Percentiles rank a stretch among this genome's conserved stretches.
phyloP scores from a whole-genome alignment of 2,888 invertebrate genomes.

The Nymphalis polychloros region DNA sequence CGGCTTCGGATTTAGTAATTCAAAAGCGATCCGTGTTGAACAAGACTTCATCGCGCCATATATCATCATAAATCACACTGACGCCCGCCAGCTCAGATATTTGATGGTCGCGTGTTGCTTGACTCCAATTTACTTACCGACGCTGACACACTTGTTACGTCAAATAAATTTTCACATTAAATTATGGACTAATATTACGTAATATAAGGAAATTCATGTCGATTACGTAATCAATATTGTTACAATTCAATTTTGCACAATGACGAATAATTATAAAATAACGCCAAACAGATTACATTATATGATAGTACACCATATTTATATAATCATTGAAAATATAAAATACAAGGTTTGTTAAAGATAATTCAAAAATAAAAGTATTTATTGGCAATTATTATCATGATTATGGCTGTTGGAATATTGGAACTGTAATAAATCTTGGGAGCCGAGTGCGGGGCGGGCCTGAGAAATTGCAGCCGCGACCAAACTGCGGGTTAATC shows the following conservation, averaged over 20 bases:
- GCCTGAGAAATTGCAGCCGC: constrained; percentile 67
- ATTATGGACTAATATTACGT: background rate
- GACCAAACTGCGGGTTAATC: constrained; percentile 64
- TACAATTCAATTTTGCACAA: too few species aligned
- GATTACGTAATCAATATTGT: too few species aligned
- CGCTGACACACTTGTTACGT: background rate
- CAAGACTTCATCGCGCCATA: constrained; percentile 55
- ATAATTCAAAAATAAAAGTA: background rate
- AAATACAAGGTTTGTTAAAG: background rate
- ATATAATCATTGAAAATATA: background rate
- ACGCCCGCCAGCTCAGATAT: constrained; percentile 34
- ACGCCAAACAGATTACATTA: too few species aligned
- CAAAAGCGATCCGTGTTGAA: constrained; percentile 12
- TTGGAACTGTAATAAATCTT: constrained; percentile 53
- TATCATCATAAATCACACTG: constrained; percentile 71
- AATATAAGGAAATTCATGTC: background rate
- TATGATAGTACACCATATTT: too few species aligned
- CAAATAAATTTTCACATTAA: background rate
- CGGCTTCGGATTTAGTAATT: constrained; percentile 10
- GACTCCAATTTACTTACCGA: background rate
- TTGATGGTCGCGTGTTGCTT: constrained; percentile 2
- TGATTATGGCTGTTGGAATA: constrained; percentile 76
- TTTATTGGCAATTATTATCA: constrained; percentile 68
- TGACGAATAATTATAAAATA: too few species aligned
- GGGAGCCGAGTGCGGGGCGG: background rate